Conservation (phyloP, 1,140 invertebrate genomes). For the Aphis craccivora region DNA sequence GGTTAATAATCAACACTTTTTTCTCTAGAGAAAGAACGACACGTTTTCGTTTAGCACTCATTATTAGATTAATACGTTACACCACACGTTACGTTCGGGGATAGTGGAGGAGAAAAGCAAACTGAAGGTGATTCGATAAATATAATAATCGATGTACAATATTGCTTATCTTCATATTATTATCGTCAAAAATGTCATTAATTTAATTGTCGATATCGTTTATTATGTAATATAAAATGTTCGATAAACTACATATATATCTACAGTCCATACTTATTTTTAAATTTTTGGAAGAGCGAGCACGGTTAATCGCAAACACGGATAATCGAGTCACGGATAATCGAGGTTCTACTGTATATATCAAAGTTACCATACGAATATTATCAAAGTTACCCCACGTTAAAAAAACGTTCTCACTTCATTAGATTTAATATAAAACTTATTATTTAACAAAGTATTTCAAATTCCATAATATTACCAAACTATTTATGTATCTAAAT, state of each 20-base stretch:
- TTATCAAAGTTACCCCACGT: too few relatives aligned
- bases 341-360: conserved; percentile 29
- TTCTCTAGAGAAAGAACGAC: conserved; percentile 15
- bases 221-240: neutral
- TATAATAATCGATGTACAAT: conserved; percentile 29
- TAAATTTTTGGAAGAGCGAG: neutral
- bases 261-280: too few relatives aligned
- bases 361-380: too few relatives aligned
- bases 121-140: conserved; percentile 31
- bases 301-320: neutral
- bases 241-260: neutral
- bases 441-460: too few relatives aligned
- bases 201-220: neutral
- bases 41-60: conserved; percentile 23
- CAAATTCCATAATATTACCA: too few relatives aligned
- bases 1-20: conserved; percentile 31
- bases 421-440: too few relatives aligned
- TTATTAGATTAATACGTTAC: neutral
- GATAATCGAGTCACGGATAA: conserved; percentile 8
- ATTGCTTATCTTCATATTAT: conserved; percentile 32
- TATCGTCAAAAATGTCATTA: conserved; percentile 26
- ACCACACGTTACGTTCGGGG: neutral
- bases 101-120: neutral
- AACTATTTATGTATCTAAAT: too few relatives aligned
- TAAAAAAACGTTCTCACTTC: too few relatives aligned